Conservation (phyloP, 2,113 vertebrate species). For the Dissostichus mawsoni region DNA sequence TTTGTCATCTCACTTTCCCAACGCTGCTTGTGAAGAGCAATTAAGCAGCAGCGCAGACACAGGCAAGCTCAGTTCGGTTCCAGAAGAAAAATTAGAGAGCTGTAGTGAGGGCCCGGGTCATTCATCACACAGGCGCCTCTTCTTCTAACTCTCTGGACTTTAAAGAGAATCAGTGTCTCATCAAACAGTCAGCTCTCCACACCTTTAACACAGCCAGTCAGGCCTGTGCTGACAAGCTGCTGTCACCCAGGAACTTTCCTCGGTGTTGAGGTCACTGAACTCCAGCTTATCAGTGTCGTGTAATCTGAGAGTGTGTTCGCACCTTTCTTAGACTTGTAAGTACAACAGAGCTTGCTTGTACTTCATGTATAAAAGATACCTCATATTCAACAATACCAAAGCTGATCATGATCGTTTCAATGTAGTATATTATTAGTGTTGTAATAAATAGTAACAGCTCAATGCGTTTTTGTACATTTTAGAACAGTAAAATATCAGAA, state of each 20-base stretch:
- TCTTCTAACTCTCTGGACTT: slow-evolving; percentile 56
- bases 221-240: slow-evolving; percentile 52
- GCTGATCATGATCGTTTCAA: background rate
- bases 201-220: slow-evolving; percentile 48
- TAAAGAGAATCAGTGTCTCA: slow-evolving; percentile 62
- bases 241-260: slow-evolving; percentile 53
- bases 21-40: slow-evolving; percentile 60
- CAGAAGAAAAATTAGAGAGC: slow-evolving; percentile 69
- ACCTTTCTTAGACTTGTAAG: slow-evolving; percentile 19
- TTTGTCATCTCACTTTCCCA: slow-evolving; percentile 75
- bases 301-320: slow-evolving; percentile 38
- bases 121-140: slow-evolving; percentile 55
- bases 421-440: too few species aligned
- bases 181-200: slow-evolving; percentile 38
- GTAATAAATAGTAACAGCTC: too few species aligned
- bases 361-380: background rate
- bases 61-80: slow-evolving; percentile 55
- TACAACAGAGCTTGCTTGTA: slow-evolving; percentile 4
- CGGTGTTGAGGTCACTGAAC: slow-evolving; percentile 50
- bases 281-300: slow-evolving; percentile 34
- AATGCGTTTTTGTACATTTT: background rate
- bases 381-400: background rate
- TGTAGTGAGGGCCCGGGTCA: slow-evolving; percentile 46
- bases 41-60: slow-evolving; percentile 53
- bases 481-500: background rate